Base-by-base conservation (phyloP, 2,888 invertebrate species). In the Phyllotreta cruciferae region DNA sequence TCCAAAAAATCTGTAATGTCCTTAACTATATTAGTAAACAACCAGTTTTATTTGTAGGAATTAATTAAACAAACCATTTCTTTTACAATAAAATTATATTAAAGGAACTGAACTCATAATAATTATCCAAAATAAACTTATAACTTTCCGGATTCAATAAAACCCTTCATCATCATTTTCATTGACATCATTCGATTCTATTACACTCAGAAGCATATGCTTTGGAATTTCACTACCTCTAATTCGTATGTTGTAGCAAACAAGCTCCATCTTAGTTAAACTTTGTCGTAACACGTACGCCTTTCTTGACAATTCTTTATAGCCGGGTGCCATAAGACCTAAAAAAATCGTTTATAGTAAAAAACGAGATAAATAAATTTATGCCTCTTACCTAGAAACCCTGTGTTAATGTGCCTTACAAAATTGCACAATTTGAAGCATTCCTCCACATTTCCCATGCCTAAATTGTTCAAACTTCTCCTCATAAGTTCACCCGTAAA, bases 401-500 rank as follows among this genome's bases (percentile, higher is more conserved):
- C 87, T 50, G 84, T 85, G 71, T 87, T 86, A 74, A 90, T 84
- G 38, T 85, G 79, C 73, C 90, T 87, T n/a, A 95, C 85, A 71
- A 90, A 87, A 63, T 86, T 85, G 74, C 92, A 92, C 0, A 88
- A 86, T 58, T 86, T 83, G 74, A 87, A 88, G 77, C 93, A 93
- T 49, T 87, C 87, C 1, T 86, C 85, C 9, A 88, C 85, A 68
- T 93, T 89, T 0, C 93, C 93, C 64, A 86, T 85, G 0, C 91
- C 88, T 60, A 95, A 85, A 71, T 90, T 90, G 76, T 91, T 93
- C 6, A 96, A 92, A 57, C 94, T 93, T 71, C 90, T 87, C 54
- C 96, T 85, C 96, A 96, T 96, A 45, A 96, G 79, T 79, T 96
- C 96, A 0, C 96, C 96, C 0, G 93, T 94, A 35, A 95, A 83